A percentile compares a stretch with the other conserved stretches of the same genome.
These are phyloP conservation scores for Epicampocera succincta DNA, from an alignment of 2,888 invertebrate species.

Conservation along the genomic window DNA sequence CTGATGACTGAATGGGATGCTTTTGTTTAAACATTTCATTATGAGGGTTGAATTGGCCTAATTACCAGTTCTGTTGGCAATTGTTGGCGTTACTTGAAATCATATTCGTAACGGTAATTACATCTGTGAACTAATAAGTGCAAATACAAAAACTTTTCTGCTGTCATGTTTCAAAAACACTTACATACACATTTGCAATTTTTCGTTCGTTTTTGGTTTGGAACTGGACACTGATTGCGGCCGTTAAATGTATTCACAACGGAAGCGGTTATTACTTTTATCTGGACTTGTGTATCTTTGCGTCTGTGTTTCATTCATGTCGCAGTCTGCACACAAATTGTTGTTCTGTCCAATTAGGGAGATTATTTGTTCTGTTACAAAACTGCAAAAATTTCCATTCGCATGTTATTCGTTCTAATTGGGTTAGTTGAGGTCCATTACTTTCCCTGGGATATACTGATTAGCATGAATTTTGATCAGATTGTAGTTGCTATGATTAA, in stretches of 20 bases:
- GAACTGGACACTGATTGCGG: conserved; percentile 23
- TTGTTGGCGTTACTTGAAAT: conserved; percentile 11
- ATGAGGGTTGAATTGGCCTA: conserved; percentile 14
- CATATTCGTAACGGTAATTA: background rate
- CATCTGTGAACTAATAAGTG: background rate
- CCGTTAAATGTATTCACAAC: conserved; percentile 32
- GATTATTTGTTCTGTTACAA: too few species aligned
- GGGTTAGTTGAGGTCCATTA: too few species aligned
- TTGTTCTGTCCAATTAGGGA: background rate
- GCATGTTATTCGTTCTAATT: too few species aligned
- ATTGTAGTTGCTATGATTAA: too few species aligned
- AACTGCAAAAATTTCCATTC: too few species aligned
- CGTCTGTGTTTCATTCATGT: background rate
- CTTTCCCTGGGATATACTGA: too few species aligned
- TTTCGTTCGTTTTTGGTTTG: background rate
- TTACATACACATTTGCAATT: background rate
- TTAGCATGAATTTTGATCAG: too few species aligned
- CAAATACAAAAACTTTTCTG: background rate
- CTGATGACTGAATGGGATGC: conserved; percentile 29
- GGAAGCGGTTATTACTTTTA: conserved; percentile 60
- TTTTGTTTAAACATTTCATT: conserved; percentile 26
- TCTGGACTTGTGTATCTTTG: conserved; percentile 18
- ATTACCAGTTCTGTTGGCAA: conserved; percentile 6
- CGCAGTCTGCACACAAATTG: background rate
- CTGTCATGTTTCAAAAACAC: conserved; percentile 5